phyloP scores from a whole-genome alignment of 2,888 invertebrate genomes.

The Ophion costatus region DNA sequence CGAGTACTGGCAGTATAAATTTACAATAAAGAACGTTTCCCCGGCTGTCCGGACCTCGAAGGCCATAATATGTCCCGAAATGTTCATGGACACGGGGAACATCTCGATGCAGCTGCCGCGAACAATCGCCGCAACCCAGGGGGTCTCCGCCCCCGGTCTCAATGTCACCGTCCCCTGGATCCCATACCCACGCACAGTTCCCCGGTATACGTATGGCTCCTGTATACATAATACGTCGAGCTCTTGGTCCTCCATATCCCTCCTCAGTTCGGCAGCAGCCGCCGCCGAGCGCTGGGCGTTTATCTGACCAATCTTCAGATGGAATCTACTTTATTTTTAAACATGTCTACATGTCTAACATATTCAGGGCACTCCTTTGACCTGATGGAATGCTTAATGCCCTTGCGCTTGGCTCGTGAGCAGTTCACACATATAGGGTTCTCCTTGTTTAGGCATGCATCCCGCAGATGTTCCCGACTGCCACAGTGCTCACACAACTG shows the following conservation, averaged over 20 bases:
- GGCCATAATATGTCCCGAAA: conserved; percentile 27
- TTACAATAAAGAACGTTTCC: conserved; percentile 25
- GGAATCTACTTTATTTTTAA: not conserved
- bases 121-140: conserved; percentile 8
- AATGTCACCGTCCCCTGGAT: not conserved
- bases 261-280: not conserved
- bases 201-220: conserved; percentile 49
- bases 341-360: not conserved
- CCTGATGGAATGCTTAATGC: too few species aligned
- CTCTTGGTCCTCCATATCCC: not conserved
- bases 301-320: conserved; percentile 4
- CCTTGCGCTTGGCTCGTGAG: too few species aligned
- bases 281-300: conserved; percentile 8
- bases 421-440: too few species aligned
- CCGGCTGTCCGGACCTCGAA: not conserved
- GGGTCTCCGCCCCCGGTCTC: not conserved
- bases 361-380: too few species aligned
- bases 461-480: too few species aligned
- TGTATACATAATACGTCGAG: conserved; percentile 45
- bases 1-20: conserved; percentile 51
- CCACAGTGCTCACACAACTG: too few species aligned
- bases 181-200: not conserved
- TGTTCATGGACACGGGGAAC: not conserved
- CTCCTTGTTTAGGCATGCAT: too few species aligned
- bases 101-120: not conserved